Base-by-base conservation (phyloP, 2,888 invertebrate species). In the Eupithecia tripunctaria region DNA sequence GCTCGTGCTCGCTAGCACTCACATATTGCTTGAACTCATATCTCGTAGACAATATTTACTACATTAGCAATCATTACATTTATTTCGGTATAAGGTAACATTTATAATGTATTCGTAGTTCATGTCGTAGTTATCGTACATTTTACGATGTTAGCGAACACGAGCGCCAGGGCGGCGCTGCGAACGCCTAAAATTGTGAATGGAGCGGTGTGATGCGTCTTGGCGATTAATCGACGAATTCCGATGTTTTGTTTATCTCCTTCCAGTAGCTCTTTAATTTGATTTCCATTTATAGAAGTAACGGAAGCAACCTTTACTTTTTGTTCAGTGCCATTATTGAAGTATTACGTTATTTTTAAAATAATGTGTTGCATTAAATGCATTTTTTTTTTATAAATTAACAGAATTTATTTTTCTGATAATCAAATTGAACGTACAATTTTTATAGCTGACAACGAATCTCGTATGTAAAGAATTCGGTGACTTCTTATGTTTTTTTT, bases 331-430 rank as follows among this genome's bases (percentile, higher is more conserved):
- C 93, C 93, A 93, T 93, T 92, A 87, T 88, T 86, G 88, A 90
- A 91, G 91, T 91, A 91, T 93, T 93, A 90, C 88, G 90, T 92
- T 93, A 91, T 92, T 92, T 93, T 91, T 82, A 89, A 90, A 91
- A 90, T 90, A 89, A 90, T 91, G 89, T 91, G 90, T 91, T 91
- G 93, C 93, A 94, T 94, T 81, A 89, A 90, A 94, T 94, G 93
- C 93, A 91, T 90, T 90, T 89, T 89, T 89, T n/a, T 87, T 73
- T 75, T 73, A 74, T 79, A 78, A 78, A 71, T 75, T 80, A 82
- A 80, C 80, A 81, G 81, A 82, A 82, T 75, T 69, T 77, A 79
- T 86, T 82, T 86, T 85, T 82, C 82, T 84, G 81, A 79, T 82
- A 81, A 81, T 86, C 82, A 83, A 84, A 85, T 84, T 82, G 27